phyloP scores from a whole-genome alignment of 2,888 invertebrate genomes.

The Melanotus villosus region DNA sequence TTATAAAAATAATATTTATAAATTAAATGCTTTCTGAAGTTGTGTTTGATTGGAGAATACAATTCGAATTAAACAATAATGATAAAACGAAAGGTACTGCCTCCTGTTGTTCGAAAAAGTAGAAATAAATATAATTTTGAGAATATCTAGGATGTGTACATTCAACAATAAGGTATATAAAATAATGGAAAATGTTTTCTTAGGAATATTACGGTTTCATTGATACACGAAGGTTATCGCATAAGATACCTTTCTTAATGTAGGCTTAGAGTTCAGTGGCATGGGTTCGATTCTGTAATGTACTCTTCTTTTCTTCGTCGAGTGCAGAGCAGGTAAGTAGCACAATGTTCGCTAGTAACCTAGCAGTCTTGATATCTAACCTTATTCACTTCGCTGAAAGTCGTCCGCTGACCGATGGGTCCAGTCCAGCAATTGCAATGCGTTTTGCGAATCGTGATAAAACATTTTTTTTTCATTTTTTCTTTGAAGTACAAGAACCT shows the following conservation, averaged over 20 bases:
- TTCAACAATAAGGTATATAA: too few species aligned
- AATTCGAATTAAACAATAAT: too few species aligned
- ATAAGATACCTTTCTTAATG: constrained; percentile 27
- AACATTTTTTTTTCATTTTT: background rate
- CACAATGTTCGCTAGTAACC: constrained; percentile 65
- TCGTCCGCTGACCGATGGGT: constrained; percentile 51
- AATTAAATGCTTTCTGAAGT: too few species aligned
- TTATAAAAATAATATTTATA: too few species aligned
- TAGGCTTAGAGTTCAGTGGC: constrained; percentile 57
- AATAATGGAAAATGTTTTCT: too few species aligned
- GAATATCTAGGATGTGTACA: too few species aligned
- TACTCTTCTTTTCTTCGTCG: constrained; percentile 67
- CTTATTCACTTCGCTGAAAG: constrained; percentile 63
- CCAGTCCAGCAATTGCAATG: constrained; percentile 34
- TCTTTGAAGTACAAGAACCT: background rate
- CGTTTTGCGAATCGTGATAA: background rate
- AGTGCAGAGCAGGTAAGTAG: constrained; percentile 66
- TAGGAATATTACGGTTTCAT: background rate
- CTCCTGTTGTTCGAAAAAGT: too few species aligned
- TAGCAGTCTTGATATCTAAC: constrained; percentile 62
- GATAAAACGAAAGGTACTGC: too few species aligned
- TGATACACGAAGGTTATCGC: constrained; percentile 8
- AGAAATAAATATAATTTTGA: too few species aligned
- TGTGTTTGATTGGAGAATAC: too few species aligned
- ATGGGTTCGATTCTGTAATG: constrained; percentile 61